Conservation (phyloP, 2,113 vertebrate genomes). For the Pogonocichla stellata region DNA sequence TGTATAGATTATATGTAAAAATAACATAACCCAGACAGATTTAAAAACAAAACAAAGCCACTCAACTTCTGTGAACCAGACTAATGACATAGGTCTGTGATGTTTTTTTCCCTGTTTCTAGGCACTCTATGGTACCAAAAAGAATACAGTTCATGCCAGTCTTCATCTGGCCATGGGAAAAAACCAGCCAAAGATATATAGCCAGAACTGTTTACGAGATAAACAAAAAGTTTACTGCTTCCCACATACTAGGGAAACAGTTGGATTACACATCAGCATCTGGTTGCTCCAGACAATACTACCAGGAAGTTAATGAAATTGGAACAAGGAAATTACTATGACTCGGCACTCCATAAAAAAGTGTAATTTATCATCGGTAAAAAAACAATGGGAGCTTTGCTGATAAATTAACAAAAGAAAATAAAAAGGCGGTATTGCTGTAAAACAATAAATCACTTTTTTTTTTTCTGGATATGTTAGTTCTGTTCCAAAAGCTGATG, state of each 20-base stretch:
- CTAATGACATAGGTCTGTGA: neutral
- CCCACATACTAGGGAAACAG: constrained; percentile 74
- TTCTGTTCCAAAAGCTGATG: constrained; percentile 43
- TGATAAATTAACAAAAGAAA: constrained; percentile 70
- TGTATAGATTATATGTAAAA: neutral
- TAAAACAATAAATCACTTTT: neutral
- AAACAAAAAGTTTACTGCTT: constrained; percentile 69
- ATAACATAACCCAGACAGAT: neutral
- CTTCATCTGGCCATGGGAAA: constrained; percentile 58
- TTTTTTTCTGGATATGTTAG: constrained; percentile 14
- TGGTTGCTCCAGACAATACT: constrained; percentile 74
- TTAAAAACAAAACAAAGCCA: constrained; percentile 10
- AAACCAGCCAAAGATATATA: constrained; percentile 33
- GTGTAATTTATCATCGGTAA: constrained; percentile 64
- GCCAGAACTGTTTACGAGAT: constrained; percentile 61
- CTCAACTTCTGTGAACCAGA: constrained; percentile 18
- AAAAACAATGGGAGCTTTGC: constrained; percentile 69
- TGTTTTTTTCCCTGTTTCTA: constrained; percentile 2
- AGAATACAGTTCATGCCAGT: neutral
- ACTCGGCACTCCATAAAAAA: constrained; percentile 75
- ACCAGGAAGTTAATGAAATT: constrained; percentile 76
- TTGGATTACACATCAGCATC: constrained; percentile 75
- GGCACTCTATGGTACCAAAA: neutral
- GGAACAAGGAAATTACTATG: constrained; percentile 76
- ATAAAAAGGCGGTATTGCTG: neutral